Conservation (phyloP, 2,113 vertebrate species). For the Oncorhynchus gorbuscha region DNA sequence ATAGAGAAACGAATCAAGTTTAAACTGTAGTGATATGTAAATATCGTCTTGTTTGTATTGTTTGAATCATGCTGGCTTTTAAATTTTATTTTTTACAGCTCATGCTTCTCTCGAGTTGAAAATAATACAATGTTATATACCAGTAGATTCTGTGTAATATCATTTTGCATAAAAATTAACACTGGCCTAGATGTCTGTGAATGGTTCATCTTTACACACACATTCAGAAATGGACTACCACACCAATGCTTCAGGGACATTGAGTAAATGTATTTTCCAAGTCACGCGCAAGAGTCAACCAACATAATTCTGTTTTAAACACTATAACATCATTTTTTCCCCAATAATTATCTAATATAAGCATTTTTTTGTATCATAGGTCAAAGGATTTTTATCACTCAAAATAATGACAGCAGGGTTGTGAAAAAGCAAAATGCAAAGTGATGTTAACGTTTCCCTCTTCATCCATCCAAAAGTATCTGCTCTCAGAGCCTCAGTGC, state of each 20-base stretch:
- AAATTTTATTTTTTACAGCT: background rate
- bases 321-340: constrained; percentile 47
- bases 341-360: constrained; percentile 46
- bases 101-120: background rate
- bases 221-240: background rate
- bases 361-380: constrained; percentile 57
- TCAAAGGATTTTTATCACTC: constrained; percentile 61
- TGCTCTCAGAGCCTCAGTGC: too few relatives aligned
- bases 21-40: background rate
- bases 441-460: constrained; percentile 32
- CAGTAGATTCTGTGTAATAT: too few relatives aligned
- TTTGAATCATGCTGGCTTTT: background rate
- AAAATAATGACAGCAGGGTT: constrained; percentile 58
- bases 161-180: too few relatives aligned
- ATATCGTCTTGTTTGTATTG: background rate
- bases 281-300: constrained; percentile 60
- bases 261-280: constrained; percentile 61
- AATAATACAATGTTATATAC: too few relatives aligned
- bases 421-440: constrained; percentile 55
- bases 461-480: constrained; percentile 21
- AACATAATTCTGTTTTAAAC: constrained; percentile 49
- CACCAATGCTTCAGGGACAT: constrained; percentile 50
- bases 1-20: too few relatives aligned
- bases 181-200: too few relatives aligned
- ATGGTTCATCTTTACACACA: background rate